Percentiles rank a stretch among this genome's conserved stretches.
phyloP scores from a whole-genome alignment of 2,888 invertebrate genomes.

The Eupithecia tripunctaria region DNA sequence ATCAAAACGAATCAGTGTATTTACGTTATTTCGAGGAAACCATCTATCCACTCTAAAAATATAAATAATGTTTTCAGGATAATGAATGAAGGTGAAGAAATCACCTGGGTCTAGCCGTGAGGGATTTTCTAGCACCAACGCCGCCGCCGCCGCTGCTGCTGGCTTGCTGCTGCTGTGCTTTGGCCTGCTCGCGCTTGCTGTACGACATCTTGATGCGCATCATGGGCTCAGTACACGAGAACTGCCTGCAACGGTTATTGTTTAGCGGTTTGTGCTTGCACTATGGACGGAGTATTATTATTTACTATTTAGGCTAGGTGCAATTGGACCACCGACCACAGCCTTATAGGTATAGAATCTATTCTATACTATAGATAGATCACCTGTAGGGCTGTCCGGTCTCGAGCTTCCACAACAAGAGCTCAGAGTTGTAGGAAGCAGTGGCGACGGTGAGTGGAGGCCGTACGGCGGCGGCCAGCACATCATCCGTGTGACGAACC shows the following conservation, averaged over 20 bases:
- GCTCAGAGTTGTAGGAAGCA: slow-evolving; percentile 90
- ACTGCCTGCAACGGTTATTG: slow-evolving; percentile 57
- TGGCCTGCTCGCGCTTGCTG: slow-evolving; percentile 65
- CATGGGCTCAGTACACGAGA: slow-evolving; percentile 83
- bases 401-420: slow-evolving; percentile 92
- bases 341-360: too few relatives aligned
- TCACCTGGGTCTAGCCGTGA: not conserved
- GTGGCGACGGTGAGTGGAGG: slow-evolving; percentile 89
- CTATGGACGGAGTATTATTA: too few relatives aligned
- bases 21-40: too few relatives aligned
- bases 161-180: slow-evolving; percentile 14
- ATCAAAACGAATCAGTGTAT: too few relatives aligned
- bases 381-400: slow-evolving; percentile 90
- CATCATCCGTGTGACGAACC: slow-evolving; percentile 89
- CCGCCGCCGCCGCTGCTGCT: not conserved
- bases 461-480: slow-evolving; percentile 88
- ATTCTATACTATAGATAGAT: not conserved
- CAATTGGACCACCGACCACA: too few relatives aligned
- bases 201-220: slow-evolving; percentile 84
- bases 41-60: too few relatives aligned
- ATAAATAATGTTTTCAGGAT: too few relatives aligned
- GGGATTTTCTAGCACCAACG: not conserved
- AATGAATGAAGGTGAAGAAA: too few relatives aligned
- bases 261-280: not conserved
- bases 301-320: too few relatives aligned